Percentiles rank a stretch among this genome's conserved stretches.
Evolutionary conservation across 2,797 vertebrate species (phyloP).

Genomic region (Babyrousa celebensis): DNA sequence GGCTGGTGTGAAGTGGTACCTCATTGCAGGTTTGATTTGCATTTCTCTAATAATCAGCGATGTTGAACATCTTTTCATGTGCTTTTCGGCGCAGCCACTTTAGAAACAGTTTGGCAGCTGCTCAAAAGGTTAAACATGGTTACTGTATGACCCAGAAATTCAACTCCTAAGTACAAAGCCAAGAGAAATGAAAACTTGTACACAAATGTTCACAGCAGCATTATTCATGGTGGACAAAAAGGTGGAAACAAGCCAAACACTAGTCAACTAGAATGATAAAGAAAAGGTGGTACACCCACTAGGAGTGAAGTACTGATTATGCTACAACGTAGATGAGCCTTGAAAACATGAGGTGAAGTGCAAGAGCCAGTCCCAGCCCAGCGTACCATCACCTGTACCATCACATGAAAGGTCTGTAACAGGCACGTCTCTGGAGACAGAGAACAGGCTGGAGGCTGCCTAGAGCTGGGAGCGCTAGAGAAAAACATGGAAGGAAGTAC

Average conservation of each 20-base stretch:
- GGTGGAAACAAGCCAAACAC: background rate
- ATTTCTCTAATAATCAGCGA: no score
- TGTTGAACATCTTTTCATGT: no score
- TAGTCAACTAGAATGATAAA: background rate
- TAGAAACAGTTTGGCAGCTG: background rate
- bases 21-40: no score
- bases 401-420: background rate
- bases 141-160: background rate
- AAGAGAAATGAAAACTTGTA: conserved; percentile 16
- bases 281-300: background rate
- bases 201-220: background rate
- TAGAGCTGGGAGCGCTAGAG: background rate
- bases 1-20: no score
- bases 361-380: background rate
- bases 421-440: background rate
- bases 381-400: background rate
- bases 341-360: background rate
- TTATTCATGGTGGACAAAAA: background rate
- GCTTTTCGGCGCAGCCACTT: background rate
- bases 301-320: background rate
- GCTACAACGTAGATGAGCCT: background rate
- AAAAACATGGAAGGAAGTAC: background rate
- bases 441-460: background rate
- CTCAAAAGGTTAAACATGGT: background rate
- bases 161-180: background rate